Conservation (phyloP, 2,888 invertebrate genomes). For the Hirtodrosophila histrioides region DNA sequence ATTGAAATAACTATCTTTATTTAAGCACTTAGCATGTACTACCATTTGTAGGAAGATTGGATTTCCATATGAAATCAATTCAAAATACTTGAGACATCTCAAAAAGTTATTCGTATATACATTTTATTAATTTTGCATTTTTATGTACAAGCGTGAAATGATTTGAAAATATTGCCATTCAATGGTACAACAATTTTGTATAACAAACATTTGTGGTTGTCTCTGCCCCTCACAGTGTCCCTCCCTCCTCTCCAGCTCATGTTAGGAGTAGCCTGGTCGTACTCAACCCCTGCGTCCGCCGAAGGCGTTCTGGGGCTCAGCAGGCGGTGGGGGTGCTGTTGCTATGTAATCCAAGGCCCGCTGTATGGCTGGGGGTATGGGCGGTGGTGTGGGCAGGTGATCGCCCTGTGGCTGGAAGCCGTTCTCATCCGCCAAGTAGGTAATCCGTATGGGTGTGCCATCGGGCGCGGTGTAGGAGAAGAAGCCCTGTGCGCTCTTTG, state of each 20-base stretch:
- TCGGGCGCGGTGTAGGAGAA: slow-evolving; percentile 88
- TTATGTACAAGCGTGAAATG: slow-evolving; percentile 34
- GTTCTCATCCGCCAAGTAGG: slow-evolving; percentile 89
- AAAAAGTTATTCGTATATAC: background rate
- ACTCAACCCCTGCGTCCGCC: slow-evolving; percentile 73
- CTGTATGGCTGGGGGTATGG: slow-evolving; percentile 89
- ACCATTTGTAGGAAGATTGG: no score
- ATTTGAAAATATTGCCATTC: background rate
- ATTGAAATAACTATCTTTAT: no score
- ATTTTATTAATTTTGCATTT: slow-evolving; percentile 23
- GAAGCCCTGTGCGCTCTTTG: slow-evolving; percentile 87
- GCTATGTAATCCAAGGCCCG: slow-evolving; percentile 88
- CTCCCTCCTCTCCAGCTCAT: background rate
- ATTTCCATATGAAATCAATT: no score
- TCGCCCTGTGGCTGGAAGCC: slow-evolving; percentile 87
- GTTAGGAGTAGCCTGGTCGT: background rate
- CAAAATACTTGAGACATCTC: no score
- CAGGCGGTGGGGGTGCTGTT: slow-evolving; percentile 86
- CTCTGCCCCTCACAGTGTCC: background rate
- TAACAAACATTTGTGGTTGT: slow-evolving; percentile 13
- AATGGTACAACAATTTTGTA: slow-evolving; percentile 10
- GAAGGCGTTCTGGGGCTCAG: slow-evolving; percentile 64
- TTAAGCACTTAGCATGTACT: no score
- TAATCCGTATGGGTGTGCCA: slow-evolving; percentile 86
- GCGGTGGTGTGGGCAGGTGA: slow-evolving; percentile 86